Percentiles rank a stretch among this genome's conserved stretches.
phyloP scores from a whole-genome alignment of 2,113 vertebrate genomes.

The Gorsachius goisagi region DNA sequence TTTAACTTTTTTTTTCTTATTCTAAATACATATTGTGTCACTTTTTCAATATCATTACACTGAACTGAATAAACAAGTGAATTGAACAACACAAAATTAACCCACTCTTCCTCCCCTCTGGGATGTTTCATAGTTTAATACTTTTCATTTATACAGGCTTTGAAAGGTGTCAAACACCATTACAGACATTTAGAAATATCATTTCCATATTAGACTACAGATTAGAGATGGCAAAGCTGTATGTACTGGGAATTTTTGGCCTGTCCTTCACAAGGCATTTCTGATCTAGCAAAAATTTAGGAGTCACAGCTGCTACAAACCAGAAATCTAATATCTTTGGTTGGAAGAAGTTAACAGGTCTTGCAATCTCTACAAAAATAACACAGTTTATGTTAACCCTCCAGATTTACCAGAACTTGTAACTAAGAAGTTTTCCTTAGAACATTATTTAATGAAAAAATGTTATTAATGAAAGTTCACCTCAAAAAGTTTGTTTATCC shows the following conservation, averaged over 20 bases:
- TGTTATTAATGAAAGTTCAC: not conserved
- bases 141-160: not conserved
- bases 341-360: not conserved
- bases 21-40: not conserved
- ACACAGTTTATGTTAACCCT: not conserved
- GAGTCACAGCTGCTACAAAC: not conserved
- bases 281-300: not conserved
- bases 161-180: not conserved
- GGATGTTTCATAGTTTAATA: not conserved
- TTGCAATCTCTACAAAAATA: not conserved
- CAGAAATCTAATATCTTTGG: not conserved
- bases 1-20: not conserved
- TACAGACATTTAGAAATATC: not conserved
- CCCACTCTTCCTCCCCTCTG: rapidly evolving
- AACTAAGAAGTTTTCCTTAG: not conserved
- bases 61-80: not conserved
- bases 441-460: not conserved
- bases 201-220: not conserved
- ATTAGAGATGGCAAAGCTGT: not conserved
- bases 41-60: not conserved
- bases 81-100: not conserved
- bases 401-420: not conserved
- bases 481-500: not conserved
- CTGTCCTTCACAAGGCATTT: not conserved
- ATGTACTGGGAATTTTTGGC: not conserved